A percentile compares a stretch with the other conserved stretches of the same genome.
phyloP scores from a whole-genome alignment of 1,140 invertebrate species.

The Diachasmimorpha longicaudata region DNA sequence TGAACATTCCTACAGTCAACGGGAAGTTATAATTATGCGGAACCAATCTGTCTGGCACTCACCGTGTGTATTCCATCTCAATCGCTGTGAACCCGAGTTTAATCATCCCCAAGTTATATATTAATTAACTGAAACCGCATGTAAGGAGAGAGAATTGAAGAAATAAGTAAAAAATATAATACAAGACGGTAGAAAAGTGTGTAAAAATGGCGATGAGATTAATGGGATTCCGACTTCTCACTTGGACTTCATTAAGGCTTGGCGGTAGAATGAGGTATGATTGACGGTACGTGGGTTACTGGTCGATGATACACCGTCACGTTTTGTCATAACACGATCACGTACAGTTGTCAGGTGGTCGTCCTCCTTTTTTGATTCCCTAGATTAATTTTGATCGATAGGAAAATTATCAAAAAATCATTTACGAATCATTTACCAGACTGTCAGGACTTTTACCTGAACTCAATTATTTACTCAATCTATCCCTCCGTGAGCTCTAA shows the following conservation, averaged over 20 bases:
- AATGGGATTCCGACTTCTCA: slow-evolving; percentile 14
- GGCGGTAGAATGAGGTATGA: neutral
- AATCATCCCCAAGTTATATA: neutral
- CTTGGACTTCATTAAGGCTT: neutral
- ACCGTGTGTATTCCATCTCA: neutral
- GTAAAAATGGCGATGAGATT: slow-evolving; percentile 19
- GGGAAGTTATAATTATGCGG: slow-evolving; percentile 21
- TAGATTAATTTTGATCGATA: neutral
- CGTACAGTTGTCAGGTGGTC: neutral
- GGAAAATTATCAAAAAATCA: neutral
- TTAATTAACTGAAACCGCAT: neutral
- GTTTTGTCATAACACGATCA: slow-evolving; percentile 26
- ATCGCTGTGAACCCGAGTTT: neutral
- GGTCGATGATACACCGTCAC: slow-evolving; percentile 12
- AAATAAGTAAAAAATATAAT: neutral
- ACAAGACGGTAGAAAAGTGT: neutral
- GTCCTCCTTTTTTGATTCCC: neutral
- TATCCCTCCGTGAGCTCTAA: too few species aligned
- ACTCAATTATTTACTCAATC: too few species aligned
- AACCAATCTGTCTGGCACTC: slow-evolving; percentile 19
- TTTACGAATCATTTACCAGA: neutral
- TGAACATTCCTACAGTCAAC: slow-evolving; percentile 18
- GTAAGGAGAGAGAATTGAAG: neutral
- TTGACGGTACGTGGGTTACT: slow-evolving; percentile 19
- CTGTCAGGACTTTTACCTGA: neutral